Conservation (phyloP, 2,113 vertebrate species). For the Leptodactylus fuscus region DNA sequence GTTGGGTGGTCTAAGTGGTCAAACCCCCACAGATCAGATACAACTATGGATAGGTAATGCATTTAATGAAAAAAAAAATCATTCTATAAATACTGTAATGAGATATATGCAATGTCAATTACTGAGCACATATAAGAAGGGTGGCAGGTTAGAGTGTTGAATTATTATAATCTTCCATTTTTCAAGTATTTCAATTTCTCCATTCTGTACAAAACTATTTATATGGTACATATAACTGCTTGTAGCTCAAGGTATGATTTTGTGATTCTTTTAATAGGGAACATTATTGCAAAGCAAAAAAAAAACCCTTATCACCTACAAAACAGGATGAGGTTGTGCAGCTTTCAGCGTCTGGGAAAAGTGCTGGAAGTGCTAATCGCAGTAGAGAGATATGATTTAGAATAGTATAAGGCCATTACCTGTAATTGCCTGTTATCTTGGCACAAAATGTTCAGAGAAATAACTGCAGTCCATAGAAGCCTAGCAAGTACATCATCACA, state of each 20-base stretch:
- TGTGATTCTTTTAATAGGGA: neutral
- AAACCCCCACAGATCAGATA: too few species aligned
- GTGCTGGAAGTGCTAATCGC: constrained; percentile 21
- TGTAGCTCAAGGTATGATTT: too few species aligned
- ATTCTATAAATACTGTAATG: too few species aligned
- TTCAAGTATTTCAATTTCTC: too few species aligned
- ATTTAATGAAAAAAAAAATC: too few species aligned
- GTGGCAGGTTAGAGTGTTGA: too few species aligned
- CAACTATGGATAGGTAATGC: too few species aligned
- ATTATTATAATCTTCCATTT: too few species aligned
- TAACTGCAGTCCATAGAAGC: neutral
- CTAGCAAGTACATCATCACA: neutral
- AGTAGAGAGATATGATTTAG: constrained; percentile 31
- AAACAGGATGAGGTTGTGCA: neutral
- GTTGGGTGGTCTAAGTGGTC: too few species aligned
- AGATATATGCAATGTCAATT: neutral
- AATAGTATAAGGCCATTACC: constrained; percentile 38
- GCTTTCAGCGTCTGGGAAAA: constrained; percentile 2
- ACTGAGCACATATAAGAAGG: neutral
- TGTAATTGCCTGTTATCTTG: constrained; percentile 36
- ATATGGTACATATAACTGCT: neutral
- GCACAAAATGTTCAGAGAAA: constrained; percentile 15
- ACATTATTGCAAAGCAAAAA: neutral
- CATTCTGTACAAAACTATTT: too few species aligned
- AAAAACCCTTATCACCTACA: neutral